These are phyloP conservation scores for Chinchilla lanigera DNA, from an alignment of 2,113 vertebrate genomes.

Conservation along the genomic window DNA sequence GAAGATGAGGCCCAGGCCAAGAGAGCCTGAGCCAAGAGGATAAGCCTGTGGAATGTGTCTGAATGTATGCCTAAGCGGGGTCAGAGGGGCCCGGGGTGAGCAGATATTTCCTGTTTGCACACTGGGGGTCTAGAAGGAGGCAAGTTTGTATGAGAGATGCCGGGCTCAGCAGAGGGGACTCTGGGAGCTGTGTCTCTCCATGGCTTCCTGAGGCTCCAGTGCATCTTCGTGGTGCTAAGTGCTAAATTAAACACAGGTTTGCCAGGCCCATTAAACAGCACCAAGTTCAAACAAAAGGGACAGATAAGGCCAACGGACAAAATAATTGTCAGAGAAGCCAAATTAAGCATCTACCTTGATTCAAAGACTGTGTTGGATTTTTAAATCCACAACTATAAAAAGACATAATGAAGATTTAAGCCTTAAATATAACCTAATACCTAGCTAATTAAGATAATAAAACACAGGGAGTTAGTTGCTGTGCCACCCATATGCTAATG, in stretches of 20 bases:
- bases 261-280: background rate
- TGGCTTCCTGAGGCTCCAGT: background rate
- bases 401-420: conserved; percentile 62
- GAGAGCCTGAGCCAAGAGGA: background rate
- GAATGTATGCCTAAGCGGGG: too few relatives aligned
- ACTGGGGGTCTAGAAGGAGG: background rate
- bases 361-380: conserved; percentile 51
- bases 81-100: background rate
- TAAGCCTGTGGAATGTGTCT: background rate
- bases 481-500: conserved; percentile 8
- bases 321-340: conserved; percentile 15
- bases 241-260: background rate
- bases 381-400: conserved; percentile 50
- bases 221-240: background rate
- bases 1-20: background rate
- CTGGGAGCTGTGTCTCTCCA: background rate
- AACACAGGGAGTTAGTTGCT: background rate
- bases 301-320: conserved; percentile 17
- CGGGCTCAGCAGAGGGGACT: background rate
- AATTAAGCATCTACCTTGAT: conserved; percentile 48
- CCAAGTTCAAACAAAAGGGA: background rate
- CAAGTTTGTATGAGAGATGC: accelerated
- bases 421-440: conserved; percentile 62
- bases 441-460: conserved; percentile 68
- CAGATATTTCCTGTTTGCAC: accelerated